Evolutionary conservation across 2,888 invertebrate genomes (phyloP).

Genomic region (Polydrusus pterygomalis): DNA sequence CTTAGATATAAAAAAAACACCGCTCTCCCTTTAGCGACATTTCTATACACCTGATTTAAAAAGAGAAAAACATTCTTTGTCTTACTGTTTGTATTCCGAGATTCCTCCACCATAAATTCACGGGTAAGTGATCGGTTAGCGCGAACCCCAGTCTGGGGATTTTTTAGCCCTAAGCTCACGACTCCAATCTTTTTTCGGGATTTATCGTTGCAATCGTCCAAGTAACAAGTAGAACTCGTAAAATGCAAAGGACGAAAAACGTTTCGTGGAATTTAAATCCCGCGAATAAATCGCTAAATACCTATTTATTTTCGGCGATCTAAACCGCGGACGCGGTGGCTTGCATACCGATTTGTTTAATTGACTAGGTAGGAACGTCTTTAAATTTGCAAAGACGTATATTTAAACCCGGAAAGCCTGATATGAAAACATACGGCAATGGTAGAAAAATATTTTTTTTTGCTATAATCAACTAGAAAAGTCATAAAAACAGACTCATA

Average conservation of each 20-base stretch:
- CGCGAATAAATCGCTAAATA: constrained; percentile 30
- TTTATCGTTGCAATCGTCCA: constrained; percentile 72
- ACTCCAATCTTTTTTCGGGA: constrained; percentile 70
- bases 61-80: constrained; percentile 33
- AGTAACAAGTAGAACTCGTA: constrained; percentile 69
- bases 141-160: constrained; percentile 71
- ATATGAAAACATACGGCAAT: too few species aligned
- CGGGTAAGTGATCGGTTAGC: constrained; percentile 72
- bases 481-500: too few species aligned
- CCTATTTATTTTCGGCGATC: constrained; percentile 25
- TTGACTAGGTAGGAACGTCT: constrained; percentile 8
- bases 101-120: constrained; percentile 71
- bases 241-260: constrained; percentile 55
- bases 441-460: too few species aligned
- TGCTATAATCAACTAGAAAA: too few species aligned
- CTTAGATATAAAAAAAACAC: too few species aligned
- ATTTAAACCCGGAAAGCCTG: too few species aligned
- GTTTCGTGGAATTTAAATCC: constrained; percentile 53
- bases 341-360: constrained; percentile 20
- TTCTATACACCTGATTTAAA: constrained; percentile 13
- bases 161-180: constrained; percentile 69
- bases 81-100: constrained; percentile 68
- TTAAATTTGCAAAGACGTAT: neutral
- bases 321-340: neutral
- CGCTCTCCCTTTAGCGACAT: too few species aligned